Conservation (phyloP, 2,888 invertebrate species). For the Hemistola chrysoprasaria region DNA sequence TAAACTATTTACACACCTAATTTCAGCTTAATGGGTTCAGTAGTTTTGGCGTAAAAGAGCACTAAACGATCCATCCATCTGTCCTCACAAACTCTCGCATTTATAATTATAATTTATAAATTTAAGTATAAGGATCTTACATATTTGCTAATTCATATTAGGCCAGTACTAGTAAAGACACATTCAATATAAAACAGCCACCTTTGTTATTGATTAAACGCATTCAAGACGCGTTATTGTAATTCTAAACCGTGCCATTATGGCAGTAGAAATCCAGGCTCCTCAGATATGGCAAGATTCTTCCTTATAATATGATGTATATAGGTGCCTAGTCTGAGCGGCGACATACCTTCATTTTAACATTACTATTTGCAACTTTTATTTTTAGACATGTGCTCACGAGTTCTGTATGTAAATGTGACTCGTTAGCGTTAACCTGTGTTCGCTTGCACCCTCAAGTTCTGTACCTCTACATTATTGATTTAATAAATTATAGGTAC, state of each 20-base stretch:
- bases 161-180: no score
- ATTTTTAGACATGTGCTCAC: conserved; percentile 63
- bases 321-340: conserved; percentile 2
- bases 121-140: no score
- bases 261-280: conserved; percentile 10
- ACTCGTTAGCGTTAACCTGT: conserved; percentile 59
- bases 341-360: conserved; percentile 27
- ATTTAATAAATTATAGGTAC: background rate
- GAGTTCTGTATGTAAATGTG: conserved; percentile 63
- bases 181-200: background rate
- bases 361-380: conserved; percentile 52
- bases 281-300: conserved; percentile 8
- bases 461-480: conserved; percentile 25
- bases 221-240: conserved; percentile 6
- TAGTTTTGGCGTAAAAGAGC: no score
- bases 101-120: no score
- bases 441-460: conserved; percentile 25
- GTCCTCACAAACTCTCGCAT: no score
- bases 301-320: no score
- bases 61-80: no score
- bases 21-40: no score
- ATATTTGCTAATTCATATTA: no score
- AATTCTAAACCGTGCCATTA: conserved; percentile 9
- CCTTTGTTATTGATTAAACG: conserved; percentile 2
- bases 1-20: no score